Percentiles rank a stretch among this genome's conserved stretches.
These are phyloP conservation scores for Echiichthys vipera DNA, from an alignment of 2,797 vertebrate genomes.

Conservation along the genomic window DNA sequence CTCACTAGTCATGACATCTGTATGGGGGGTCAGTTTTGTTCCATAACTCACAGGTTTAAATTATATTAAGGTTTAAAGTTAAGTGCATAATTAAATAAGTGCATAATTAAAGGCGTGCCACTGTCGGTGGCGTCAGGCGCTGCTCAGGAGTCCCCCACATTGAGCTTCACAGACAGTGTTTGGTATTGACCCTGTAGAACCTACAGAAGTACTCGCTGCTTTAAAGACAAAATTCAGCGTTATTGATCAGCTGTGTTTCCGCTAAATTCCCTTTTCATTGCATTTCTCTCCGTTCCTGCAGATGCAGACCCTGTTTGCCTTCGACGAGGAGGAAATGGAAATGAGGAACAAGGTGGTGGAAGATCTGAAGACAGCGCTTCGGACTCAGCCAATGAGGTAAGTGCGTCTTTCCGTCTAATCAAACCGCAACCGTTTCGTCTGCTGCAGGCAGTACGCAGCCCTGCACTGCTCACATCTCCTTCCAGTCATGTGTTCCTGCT, in stretches of 20 bases:
- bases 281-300: conserved; percentile 61
- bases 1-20: too few relatives aligned
- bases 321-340: conserved; percentile 97
- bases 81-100: too few relatives aligned
- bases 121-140: too few relatives aligned
- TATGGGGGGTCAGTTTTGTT: too few relatives aligned
- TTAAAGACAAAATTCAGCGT: not conserved
- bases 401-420: not conserved
- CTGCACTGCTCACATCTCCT: not conserved
- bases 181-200: conserved; percentile 10
- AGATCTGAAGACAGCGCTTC: conserved; percentile 96
- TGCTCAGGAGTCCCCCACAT: too few relatives aligned
- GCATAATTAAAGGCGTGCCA: too few relatives aligned
- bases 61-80: too few relatives aligned
- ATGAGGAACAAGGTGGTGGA: conserved; percentile 98
- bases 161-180: conserved; percentile 22
- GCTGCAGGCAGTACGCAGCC: not conserved
- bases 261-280: not conserved
- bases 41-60: too few relatives aligned
- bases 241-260: not conserved
- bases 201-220: not conserved
- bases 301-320: conserved; percentile 97
- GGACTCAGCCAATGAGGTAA: conserved; percentile 98
- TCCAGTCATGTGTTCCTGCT: not conserved
- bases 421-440: not conserved